A percentile compares a stretch with the other conserved stretches of the same genome.
Conservation (phyloP, 2,888 invertebrate species). For the Polietes domitor region DNA sequence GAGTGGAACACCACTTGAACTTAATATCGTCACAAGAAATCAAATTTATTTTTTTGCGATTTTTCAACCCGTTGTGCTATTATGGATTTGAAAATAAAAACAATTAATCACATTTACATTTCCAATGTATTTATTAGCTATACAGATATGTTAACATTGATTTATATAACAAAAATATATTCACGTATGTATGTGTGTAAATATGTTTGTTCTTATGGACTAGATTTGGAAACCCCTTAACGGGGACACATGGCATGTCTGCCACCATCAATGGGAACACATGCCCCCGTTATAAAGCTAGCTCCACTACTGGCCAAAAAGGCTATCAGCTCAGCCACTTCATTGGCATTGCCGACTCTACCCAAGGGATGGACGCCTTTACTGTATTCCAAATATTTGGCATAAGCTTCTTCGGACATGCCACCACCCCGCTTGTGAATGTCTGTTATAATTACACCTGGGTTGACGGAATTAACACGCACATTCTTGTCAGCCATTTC, state of each 20-base stretch:
- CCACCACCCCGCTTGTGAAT: slow-evolving; percentile 92
- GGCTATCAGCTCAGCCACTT: slow-evolving; percentile 94
- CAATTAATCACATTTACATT: too few relatives aligned
- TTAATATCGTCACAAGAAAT: too few relatives aligned
- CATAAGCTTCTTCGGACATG: slow-evolving; percentile 89
- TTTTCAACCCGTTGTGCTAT: too few relatives aligned
- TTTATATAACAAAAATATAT: too few relatives aligned
- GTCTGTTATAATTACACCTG: slow-evolving; percentile 94
- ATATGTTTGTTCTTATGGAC: too few relatives aligned
- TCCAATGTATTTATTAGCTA: too few relatives aligned
- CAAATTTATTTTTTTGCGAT: too few relatives aligned
- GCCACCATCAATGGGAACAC: slow-evolving; percentile 96
- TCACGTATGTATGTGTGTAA: too few relatives aligned
- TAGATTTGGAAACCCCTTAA: too few relatives aligned
- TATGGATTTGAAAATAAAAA: too few relatives aligned
- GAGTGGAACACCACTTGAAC: too few relatives aligned
- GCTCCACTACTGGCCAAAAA: slow-evolving; percentile 94
- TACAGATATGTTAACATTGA: too few relatives aligned
- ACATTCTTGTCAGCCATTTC: slow-evolving; percentile 92
- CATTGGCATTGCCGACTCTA: slow-evolving; percentile 90
- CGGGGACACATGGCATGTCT: slow-evolving; percentile 96
- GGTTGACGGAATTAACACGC: slow-evolving; percentile 95
- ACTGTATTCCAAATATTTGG: slow-evolving; percentile 90
- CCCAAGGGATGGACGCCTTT: slow-evolving; percentile 96
- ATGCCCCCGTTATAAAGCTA: slow-evolving; percentile 94